A percentile compares a stretch with the other conserved stretches of the same genome.
Evolutionary conservation across 2,888 invertebrate species (phyloP).

Genomic region (Andrena haemorrhoa): DNA sequence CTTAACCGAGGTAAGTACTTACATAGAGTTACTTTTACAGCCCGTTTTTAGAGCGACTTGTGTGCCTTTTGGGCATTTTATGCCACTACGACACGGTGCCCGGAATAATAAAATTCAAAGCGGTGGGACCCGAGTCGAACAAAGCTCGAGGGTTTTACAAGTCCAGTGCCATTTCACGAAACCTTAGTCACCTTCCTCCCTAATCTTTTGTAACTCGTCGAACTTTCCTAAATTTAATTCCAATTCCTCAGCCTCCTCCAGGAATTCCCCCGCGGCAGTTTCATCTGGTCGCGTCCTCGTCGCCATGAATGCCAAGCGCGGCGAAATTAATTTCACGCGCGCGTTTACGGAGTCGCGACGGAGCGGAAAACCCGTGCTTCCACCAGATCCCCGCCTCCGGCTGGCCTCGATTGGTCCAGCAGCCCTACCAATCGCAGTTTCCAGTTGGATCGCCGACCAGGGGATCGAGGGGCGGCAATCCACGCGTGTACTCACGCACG

Average conservation of each 20-base stretch:
- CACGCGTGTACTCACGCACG: constrained; percentile 10
- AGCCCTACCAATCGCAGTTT: constrained; percentile 64
- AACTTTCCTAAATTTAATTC: constrained; percentile 15
- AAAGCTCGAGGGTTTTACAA: not conserved
- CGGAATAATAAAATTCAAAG: not conserved
- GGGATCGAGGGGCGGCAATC: not conserved
- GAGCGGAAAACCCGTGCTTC: constrained; percentile 28
- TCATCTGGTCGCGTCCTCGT: not conserved
- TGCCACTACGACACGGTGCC: too few relatives aligned
- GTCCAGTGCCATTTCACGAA: not conserved
- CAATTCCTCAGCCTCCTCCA: not conserved
- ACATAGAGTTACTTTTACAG: not conserved
- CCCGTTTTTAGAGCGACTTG: not conserved
- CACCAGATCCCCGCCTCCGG: constrained; percentile 61
- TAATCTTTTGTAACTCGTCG: not conserved
- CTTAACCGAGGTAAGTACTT: too few relatives aligned
- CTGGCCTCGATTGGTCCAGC: constrained; percentile 64
- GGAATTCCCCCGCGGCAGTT: not conserved
- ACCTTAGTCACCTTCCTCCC: too few relatives aligned
- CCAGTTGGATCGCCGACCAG: constrained; percentile 11
- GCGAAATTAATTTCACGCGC: constrained; percentile 54
- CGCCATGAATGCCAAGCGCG: constrained; percentile 54
- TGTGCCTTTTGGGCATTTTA: too few relatives aligned
- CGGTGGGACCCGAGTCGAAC: not conserved
- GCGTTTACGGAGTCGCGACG: constrained; percentile 34